Evolutionary conservation across 1,140 invertebrate species (phyloP), one percentile per base, ranked within the genome.

Genomic region (Drosophila sucinea): DNA sequence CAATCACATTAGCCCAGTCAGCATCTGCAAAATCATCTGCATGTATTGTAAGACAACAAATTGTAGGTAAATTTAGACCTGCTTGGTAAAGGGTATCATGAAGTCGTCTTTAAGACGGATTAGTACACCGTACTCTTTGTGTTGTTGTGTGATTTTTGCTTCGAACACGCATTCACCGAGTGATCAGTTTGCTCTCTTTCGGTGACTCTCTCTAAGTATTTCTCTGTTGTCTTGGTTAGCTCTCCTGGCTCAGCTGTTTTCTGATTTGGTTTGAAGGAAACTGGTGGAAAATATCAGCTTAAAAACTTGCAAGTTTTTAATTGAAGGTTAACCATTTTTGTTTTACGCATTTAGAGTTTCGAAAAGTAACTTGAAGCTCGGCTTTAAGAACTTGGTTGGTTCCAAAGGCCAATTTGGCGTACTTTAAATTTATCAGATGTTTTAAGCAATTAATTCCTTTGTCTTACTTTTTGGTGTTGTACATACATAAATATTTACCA

Each of bases 241-340:
- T 32, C 56, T 41, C 1, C 17, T 7, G 32, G 17, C 23, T 33
- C 10, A 10, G 23, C 38, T 75, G 65, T 57, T 61, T 67, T 51
- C 41, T 70, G 66, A 41, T 63, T 23, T n/a, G 32, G 30, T 33
- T 65, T n/a, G 54, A 23, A 51, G 65, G 40, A 40, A 11, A 55
- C 73, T 74, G 30, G 17, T 29, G 47, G 23, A 25, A 25, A 40
- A n/a, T 40, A 47, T 25, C 33, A 61, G 27, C 40, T 66, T 78
- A 40, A 70, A 77, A 77, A 29, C 38, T 51, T 67, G 65, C 30
- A 62, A 55, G 73, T 51, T 51, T 41, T 30, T 10, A 54, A 27
- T 64, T 67, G 74, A 81, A 81, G 79, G 74, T 70, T 72, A 63
- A 64, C n/a, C 7, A 4, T 23, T 38, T 56, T 55, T 5, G 64